phyloP scores from a whole-genome alignment of 2,797 vertebrate genomes.

The Acomys russatus region DNA sequence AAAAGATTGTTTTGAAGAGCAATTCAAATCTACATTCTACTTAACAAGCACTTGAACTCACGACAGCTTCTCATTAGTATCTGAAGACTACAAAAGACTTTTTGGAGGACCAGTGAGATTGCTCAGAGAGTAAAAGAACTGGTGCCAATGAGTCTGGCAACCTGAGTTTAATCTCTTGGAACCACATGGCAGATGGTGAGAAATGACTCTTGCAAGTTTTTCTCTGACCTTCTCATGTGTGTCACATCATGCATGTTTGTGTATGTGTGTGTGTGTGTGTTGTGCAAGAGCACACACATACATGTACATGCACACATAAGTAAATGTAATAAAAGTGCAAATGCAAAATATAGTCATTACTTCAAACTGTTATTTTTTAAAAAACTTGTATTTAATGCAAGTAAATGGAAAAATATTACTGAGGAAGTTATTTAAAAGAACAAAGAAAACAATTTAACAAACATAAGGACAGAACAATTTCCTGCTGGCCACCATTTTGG shows the following conservation, averaged over 20 bases:
- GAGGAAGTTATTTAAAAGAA: background rate
- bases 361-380: background rate
- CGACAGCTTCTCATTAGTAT: background rate
- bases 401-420: conserved; percentile 20
- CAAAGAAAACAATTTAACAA: background rate
- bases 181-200: background rate
- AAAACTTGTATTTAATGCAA: background rate
- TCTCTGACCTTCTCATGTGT: background rate
- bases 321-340: background rate
- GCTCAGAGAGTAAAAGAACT: background rate
- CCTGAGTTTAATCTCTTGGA: background rate
- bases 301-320: too few relatives aligned
- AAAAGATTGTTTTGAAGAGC: background rate
- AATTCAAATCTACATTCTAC: background rate
- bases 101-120: conserved; percentile 1
- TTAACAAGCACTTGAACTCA: conserved; percentile 54
- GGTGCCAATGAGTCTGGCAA: background rate
- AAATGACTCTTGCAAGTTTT: background rate
- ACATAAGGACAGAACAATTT: background rate
- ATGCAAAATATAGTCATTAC: background rate
- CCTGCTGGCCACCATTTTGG: background rate
- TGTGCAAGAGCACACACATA: background rate
- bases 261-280: too few relatives aligned
- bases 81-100: background rate
- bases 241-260: background rate